Conservation (phyloP, 2,888 invertebrate genomes). For the Hydraecia micacea region DNA sequence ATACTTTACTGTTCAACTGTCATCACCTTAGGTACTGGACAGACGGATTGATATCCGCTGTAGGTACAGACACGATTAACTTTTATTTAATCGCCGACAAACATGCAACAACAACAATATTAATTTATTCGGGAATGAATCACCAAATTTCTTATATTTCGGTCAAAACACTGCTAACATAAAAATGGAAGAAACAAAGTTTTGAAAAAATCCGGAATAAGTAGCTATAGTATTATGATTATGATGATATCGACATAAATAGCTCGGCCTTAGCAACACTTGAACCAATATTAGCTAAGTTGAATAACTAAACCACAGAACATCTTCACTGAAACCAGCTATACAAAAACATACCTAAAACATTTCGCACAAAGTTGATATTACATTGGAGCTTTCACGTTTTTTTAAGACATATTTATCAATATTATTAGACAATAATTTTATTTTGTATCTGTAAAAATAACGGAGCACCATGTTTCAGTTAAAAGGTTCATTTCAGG, state of each 20-base stretch:
- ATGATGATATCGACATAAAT: slow-evolving; percentile 70
- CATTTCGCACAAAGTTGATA: slow-evolving; percentile 12
- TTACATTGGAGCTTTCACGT: not conserved
- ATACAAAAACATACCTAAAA: slow-evolving; percentile 34
- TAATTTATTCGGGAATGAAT: slow-evolving; percentile 21
- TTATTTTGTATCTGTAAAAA: slow-evolving; percentile 51
- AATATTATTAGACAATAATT: slow-evolving; percentile 35
- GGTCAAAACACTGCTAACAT: slow-evolving; percentile 18
- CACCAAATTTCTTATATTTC: slow-evolving; percentile 29
- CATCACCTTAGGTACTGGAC: not conserved
- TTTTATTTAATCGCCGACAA: not conserved
- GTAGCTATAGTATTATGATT: slow-evolving; percentile 54
- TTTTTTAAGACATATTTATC: slow-evolving; percentile 44
- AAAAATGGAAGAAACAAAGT: slow-evolving; percentile 33
- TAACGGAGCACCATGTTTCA: slow-evolving; percentile 53
- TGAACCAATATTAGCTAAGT: slow-evolving; percentile 72
- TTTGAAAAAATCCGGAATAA: slow-evolving; percentile 62
- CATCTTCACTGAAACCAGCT: slow-evolving; percentile 23
- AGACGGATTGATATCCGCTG: not conserved
- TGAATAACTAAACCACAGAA: slow-evolving; percentile 60
- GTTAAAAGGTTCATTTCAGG: slow-evolving; percentile 34
- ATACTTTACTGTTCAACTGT: not conserved
- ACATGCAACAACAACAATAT: slow-evolving; percentile 4
- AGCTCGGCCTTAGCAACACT: slow-evolving; percentile 72
- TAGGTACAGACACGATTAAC: not conserved